These are phyloP conservation scores for Cyclargus thomasi DNA, from an alignment of 1,140 invertebrate species.

Conservation along the genomic window DNA sequence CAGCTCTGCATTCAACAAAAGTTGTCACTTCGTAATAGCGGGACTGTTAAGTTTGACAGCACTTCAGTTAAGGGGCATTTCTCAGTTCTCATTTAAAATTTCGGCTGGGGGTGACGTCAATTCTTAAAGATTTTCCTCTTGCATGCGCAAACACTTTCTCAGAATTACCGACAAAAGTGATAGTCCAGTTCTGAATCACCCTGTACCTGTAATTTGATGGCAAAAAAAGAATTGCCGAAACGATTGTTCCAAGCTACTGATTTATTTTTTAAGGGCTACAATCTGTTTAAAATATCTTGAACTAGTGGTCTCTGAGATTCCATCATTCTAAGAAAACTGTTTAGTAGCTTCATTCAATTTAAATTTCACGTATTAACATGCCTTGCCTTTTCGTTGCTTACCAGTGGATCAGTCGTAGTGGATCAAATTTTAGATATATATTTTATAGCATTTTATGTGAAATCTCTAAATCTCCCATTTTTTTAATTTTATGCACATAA, in stretches of 20 bases:
- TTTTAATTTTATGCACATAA: too few relatives aligned
- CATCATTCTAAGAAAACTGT: neutral
- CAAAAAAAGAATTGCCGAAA: neutral
- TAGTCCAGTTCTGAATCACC: slow-evolving; percentile 9
- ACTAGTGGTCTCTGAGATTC: neutral
- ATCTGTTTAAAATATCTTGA: neutral
- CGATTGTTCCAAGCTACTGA: neutral
- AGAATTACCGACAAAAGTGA: slow-evolving; percentile 7
- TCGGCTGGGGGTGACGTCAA: neutral
- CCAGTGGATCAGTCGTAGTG: too few relatives aligned
- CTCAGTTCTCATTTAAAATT: neutral
- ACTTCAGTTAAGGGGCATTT: too few relatives aligned
- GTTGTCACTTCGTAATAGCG: too few relatives aligned
- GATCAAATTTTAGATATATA: too few relatives aligned
- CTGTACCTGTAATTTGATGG: neutral
- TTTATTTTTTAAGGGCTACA: neutral
- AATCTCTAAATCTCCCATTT: too few relatives aligned
- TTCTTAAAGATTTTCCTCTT: slow-evolving; percentile 7
- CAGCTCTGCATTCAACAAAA: too few relatives aligned
- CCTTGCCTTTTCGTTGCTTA: too few relatives aligned
- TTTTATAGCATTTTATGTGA: too few relatives aligned
- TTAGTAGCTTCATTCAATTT: too few relatives aligned
- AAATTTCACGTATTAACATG: too few relatives aligned
- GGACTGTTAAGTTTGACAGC: too few relatives aligned
- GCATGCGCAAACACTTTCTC: slow-evolving; percentile 8